A percentile compares a stretch with the other conserved stretches of the same genome.
Evolutionary conservation across 2,797 vertebrate species (phyloP).

Genomic region (Setipinna tenuifilis): DNA sequence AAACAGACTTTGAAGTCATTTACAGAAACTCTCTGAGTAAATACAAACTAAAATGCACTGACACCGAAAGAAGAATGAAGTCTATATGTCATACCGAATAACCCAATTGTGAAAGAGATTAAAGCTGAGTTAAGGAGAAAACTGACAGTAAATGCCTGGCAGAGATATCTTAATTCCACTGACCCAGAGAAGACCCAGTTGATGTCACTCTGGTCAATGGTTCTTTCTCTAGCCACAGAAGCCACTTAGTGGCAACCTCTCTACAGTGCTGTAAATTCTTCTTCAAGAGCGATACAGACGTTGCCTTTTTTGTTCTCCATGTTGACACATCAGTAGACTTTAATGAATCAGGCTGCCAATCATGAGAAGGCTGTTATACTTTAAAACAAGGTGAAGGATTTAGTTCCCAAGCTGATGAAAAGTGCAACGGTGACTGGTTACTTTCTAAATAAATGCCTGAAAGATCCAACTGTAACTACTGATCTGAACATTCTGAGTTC

Average conservation of each 20-base stretch:
- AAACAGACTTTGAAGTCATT: slow-evolving; percentile 22
- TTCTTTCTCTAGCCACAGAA: not conserved
- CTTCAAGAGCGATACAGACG: not conserved
- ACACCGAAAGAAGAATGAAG: not conserved
- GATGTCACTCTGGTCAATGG: not conserved
- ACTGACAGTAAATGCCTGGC: slow-evolving; percentile 1
- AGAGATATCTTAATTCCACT: not conserved
- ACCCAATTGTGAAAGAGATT: slow-evolving; percentile 5
- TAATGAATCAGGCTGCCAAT: not conserved
- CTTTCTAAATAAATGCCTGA: not conserved
- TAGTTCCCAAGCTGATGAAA: not conserved
- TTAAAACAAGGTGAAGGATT: not conserved
- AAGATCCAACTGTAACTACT: no score
- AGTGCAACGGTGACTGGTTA: not conserved
- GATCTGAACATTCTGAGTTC: no score
- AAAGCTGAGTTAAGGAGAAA: not conserved
- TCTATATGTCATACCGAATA: not conserved
- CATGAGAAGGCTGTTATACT: not conserved
- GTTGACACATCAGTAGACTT: not conserved
- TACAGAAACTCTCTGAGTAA: not conserved
- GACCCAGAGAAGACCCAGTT: not conserved
- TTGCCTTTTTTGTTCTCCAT: not conserved
- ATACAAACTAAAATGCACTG: not conserved
- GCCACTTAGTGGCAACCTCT: not conserved
- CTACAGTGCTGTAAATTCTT: not conserved